Conservation (phyloP, 2,888 invertebrate species). For the Acronicta aceris region DNA sequence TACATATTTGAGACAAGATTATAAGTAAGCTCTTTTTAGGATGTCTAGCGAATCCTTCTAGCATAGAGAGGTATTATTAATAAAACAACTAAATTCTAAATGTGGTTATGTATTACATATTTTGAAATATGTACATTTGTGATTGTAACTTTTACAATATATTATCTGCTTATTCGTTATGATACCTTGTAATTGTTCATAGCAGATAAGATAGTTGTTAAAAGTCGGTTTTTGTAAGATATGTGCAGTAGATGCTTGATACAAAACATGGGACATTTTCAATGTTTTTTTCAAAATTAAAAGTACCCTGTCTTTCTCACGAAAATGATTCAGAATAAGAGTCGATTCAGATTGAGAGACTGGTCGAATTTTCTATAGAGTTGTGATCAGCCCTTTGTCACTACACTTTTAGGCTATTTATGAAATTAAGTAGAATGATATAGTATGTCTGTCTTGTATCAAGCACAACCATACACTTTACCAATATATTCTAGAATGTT, state of each 20-base stretch:
- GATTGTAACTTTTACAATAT: constrained; percentile 2
- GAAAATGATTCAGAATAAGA: too few relatives aligned
- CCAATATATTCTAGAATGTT: not conserved
- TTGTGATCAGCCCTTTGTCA: too few relatives aligned
- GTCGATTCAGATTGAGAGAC: too few relatives aligned
- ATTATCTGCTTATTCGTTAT: not conserved
- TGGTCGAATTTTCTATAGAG: too few relatives aligned
- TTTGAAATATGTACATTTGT: constrained; percentile 41
- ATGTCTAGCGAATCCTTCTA: constrained; percentile 46
- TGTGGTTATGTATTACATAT: constrained; percentile 23
- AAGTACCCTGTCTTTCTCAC: too few relatives aligned
- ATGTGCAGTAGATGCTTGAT: constrained; percentile 5
- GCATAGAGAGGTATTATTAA: constrained; percentile 26
- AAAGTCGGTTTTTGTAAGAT: not conserved
- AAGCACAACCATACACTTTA: not conserved
- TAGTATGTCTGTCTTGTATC: not conserved
- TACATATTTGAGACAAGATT: constrained; percentile 26
- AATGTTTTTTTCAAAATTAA: too few relatives aligned
- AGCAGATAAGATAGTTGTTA: not conserved
- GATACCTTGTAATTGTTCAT: not conserved
- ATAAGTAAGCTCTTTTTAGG: constrained; percentile 27
- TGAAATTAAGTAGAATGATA: not conserved
- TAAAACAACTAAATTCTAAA: constrained; percentile 35
- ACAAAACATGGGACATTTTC: not conserved
- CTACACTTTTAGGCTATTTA: too few relatives aligned